Evolutionary conservation across 2,888 invertebrate genomes (phyloP).

Genomic region (Halictus ligatus): DNA sequence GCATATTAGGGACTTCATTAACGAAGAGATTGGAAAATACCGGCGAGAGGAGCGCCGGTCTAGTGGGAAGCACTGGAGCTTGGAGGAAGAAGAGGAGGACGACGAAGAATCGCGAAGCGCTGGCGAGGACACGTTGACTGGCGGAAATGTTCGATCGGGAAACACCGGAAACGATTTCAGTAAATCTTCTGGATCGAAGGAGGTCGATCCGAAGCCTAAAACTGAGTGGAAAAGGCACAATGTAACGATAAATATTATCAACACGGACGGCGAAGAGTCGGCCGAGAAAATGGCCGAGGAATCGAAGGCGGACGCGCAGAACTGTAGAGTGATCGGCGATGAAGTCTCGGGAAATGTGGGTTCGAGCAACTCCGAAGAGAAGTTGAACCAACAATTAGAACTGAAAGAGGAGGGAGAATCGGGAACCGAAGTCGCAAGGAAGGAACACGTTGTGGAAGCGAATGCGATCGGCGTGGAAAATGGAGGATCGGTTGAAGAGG

Average conservation of each 20-base stretch:
- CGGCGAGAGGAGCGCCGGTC: conserved; percentile 59
- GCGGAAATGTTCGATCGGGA: neutral
- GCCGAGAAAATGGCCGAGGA: too few relatives aligned
- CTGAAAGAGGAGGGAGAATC: neutral
- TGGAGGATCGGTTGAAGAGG: neutral
- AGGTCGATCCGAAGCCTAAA: neutral
- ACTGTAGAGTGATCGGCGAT: neutral
- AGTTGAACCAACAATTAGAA: neutral
- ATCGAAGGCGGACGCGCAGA: neutral
- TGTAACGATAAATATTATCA: neutral
- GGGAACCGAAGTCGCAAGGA: too few relatives aligned
- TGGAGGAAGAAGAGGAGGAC: neutral
- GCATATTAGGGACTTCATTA: conserved; percentile 85
- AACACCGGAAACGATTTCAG: neutral
- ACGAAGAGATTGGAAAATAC: conserved; percentile 85
- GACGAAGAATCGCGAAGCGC: neutral
- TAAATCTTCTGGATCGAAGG: neutral
- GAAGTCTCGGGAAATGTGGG: neutral
- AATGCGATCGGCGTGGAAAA: neutral
- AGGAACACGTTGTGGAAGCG: neutral
- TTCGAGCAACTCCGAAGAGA: neutral
- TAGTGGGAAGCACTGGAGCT: neutral
- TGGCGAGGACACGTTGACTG: neutral
- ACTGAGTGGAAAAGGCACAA: neutral
- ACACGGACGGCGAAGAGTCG: neutral